Base-by-base conservation (phyloP, 2,797 vertebrate genomes). In the Sardinella longiceps region DNA sequence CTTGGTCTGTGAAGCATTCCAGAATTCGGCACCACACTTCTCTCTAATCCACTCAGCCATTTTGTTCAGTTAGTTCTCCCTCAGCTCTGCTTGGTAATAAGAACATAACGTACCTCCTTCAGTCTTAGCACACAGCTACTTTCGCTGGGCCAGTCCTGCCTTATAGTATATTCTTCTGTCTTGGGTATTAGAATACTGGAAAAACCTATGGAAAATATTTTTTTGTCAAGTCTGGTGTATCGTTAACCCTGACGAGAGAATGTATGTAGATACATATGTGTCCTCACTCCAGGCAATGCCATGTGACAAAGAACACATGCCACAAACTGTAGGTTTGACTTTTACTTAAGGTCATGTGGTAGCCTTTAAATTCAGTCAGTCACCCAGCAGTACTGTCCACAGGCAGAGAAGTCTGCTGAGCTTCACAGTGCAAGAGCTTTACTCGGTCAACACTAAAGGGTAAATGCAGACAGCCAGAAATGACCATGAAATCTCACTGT, bases 21-120 rank as follows among this genome's bases (percentile, higher is more conserved):
- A 33, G 63, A 70, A 70, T 70, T 70, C 63, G 3, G 63, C 63
- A 37, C 63, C 28, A 33, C 63, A 70, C 63, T 15, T 33, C 30
- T 70, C 28, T 30, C 63, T 33, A 70, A 70, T 70, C 56, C 63
- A 70, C 30, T 18, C 63, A 70, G 63, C 14, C 63, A 70, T 70
- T 70, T 70, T 33, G 63, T 28, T 70, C 28, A 33, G 63, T 70
- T 70, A 70, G 63, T 70, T 70, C 14, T 70, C 30, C 6, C 28
- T 37, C 63, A 37, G 63, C 28, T 70, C 63, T 6, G 63, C 30
- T 18, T 33, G 30, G 63, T 37, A 15, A 33, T 70, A 70, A 15
- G 63, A 70, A 70, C 63, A 33, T 70, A 70, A 33, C 37, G 28
- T 37, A 5, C 63, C 37, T 70, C 12, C 30, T 15, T 70, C 63